These are phyloP conservation scores for Cynaeus angustus DNA, from an alignment of 2,888 invertebrate genomes.

Conservation along the genomic window DNA sequence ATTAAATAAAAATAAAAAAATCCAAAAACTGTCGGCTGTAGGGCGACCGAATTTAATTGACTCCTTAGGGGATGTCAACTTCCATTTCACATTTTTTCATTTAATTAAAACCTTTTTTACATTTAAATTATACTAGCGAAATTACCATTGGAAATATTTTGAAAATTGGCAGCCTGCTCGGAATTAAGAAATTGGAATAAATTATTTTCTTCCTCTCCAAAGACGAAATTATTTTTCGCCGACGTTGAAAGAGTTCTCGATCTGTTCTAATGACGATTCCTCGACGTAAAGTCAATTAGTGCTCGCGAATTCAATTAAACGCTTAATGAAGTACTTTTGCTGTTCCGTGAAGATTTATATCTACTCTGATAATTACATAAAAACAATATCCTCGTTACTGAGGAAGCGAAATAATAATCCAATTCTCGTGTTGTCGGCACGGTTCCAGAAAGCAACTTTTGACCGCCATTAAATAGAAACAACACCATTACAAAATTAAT, in stretches of 20 bases:
- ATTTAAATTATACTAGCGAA: neutral
- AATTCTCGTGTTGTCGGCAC: conserved; percentile 20
- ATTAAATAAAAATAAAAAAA: too few relatives aligned
- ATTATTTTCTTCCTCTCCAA: conserved; percentile 30
- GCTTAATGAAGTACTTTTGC: conserved; percentile 58
- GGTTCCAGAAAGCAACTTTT: too few relatives aligned
- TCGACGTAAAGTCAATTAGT: conserved; percentile 58
- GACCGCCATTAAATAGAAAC: conserved; percentile 37
- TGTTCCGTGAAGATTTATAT: conserved; percentile 54
- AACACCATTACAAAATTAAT: conserved; percentile 46
- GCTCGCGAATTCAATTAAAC: conserved; percentile 57
- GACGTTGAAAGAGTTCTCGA: conserved; percentile 41
- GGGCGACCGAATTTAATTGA: conserved; percentile 68
- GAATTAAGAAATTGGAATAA: conserved; percentile 15
- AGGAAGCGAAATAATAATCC: conserved; percentile 49
- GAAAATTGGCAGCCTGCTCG: too few relatives aligned
- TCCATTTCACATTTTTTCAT: conserved; percentile 34
- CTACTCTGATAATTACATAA: conserved; percentile 59
- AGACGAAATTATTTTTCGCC: conserved; percentile 38
- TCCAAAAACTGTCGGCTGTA: conserved; percentile 61
- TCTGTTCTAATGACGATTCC: conserved; percentile 52
- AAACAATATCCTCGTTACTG: conserved; percentile 60
- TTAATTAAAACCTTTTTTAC: conserved; percentile 27
- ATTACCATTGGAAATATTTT: too few relatives aligned
- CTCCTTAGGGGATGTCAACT: conserved; percentile 57